Percentiles rank a stretch among this genome's conserved stretches.
Conservation (phyloP, 2,113 vertebrate genomes). For the Pachypanchax playfairii region DNA sequence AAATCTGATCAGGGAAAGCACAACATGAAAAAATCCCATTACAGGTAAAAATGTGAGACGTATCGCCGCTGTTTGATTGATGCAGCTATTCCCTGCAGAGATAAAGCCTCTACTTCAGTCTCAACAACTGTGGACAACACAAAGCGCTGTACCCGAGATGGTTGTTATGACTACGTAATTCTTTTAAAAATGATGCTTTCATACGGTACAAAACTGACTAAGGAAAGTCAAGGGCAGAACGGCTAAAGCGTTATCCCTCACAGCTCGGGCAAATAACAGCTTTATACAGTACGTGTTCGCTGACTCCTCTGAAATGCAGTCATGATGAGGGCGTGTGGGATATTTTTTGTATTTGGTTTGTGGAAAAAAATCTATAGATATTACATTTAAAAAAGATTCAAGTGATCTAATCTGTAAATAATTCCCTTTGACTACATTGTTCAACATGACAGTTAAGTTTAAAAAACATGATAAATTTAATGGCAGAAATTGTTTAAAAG, state of each 20-base stretch:
- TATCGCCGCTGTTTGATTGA: slow-evolving; percentile 77
- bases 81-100: slow-evolving; percentile 71
- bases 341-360: slow-evolving; percentile 27
- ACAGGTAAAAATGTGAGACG: slow-evolving; percentile 74
- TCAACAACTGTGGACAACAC: slow-evolving; percentile 71
- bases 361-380: slow-evolving; percentile 12
- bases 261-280: slow-evolving; percentile 58
- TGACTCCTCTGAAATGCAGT: slow-evolving; percentile 55
- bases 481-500: not conserved
- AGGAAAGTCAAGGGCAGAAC: slow-evolving; percentile 72
- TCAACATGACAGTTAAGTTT: not conserved
- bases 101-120: slow-evolving; percentile 77
- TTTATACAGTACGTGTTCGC: slow-evolving; percentile 42
- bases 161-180: slow-evolving; percentile 78
- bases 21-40: slow-evolving; percentile 74
- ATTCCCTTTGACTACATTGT: not conserved
- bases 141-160: slow-evolving; percentile 54
- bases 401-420: not conserved
- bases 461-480: not conserved
- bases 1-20: slow-evolving; percentile 72
- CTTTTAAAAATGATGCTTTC: slow-evolving; percentile 74
- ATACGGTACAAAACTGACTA: slow-evolving; percentile 68
- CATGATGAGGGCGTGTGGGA: slow-evolving; percentile 42
- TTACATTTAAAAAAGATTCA: not conserved
- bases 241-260: slow-evolving; percentile 49